Base-by-base conservation (phyloP, 2,888 invertebrate species). In the Perizoma affinitatum region DNA sequence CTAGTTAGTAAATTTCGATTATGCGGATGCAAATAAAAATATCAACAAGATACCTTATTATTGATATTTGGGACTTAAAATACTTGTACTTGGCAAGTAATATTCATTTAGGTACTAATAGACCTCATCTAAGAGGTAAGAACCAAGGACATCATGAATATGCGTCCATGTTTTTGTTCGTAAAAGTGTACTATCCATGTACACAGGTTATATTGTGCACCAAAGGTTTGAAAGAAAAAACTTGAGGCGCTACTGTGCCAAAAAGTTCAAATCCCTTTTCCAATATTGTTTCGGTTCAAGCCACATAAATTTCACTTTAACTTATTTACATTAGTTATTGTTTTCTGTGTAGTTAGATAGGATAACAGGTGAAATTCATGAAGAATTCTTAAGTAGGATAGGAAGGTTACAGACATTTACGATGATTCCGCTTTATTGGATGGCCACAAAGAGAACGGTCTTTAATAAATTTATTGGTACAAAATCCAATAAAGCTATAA, bases 1-100 rank as follows among this genome's bases (percentile, higher is more conserved):
- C 22, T 22, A 22, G 22, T 22, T 2, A 22, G 3, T 2, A 22
- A 22, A 22, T 3, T 22, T 22, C 3, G 22, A 22, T 22, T 22
- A 22, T 22, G 22, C 78, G 73, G 69, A 75, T 72, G 71, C 71
- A 65, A 55, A 73, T 76, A 77, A 72, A 77, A 75, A 81, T 76
- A 72, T 73, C 73, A 76, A 42, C 10, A 42, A 10, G 10, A 10
- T 71, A 68, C 57, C 67, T 60, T n/a, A n/a, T n/a, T n/a, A n/a
- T n/a, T 67, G 72, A 71, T 71, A 79, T n/a, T n/a, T n/a, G n/a
- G n/a, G n/a, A n/a, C n/a, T n/a, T n/a, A n/a, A n/a, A n/a, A n/a
- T n/a, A n/a, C n/a, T n/a, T n/a, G n/a, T n/a, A n/a, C n/a, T n/a
- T n/a, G n/a, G n/a, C n/a, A n/a, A n/a, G n/a, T n/a, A n/a, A n/a